Percentiles rank a stretch among this genome's conserved stretches.
Conservation (phyloP, 2,797 vertebrate genomes). For the Erpetoichthys calabaricus region DNA sequence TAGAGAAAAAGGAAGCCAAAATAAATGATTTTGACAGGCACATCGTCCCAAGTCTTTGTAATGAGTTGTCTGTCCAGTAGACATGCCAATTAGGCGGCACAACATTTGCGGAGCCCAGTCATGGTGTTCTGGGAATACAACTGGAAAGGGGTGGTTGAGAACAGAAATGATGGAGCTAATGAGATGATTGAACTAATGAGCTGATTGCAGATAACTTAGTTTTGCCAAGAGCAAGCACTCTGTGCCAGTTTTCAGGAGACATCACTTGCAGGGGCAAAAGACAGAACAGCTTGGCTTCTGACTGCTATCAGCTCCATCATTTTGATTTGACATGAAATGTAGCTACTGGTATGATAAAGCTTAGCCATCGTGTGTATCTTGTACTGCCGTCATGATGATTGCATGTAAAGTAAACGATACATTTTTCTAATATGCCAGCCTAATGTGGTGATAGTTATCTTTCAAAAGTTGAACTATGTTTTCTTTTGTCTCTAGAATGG, state of each 20-base stretch:
- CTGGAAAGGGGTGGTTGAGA: background rate
- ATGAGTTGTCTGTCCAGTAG: background rate
- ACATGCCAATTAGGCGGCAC: background rate
- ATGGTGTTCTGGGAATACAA: background rate
- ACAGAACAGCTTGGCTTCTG: slow-evolving; percentile 2
- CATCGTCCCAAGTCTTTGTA: too few species aligned
- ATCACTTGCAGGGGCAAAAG: background rate
- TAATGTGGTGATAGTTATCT: too few species aligned
- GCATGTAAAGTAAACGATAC: too few species aligned
- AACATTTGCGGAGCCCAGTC: background rate
- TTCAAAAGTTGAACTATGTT: too few species aligned
- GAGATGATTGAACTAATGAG: slow-evolving; percentile 1
- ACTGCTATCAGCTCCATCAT: slow-evolving; percentile 1
- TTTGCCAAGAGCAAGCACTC: background rate
- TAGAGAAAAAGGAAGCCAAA: too few species aligned
- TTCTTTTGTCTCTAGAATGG: too few species aligned
- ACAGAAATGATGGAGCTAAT: background rate
- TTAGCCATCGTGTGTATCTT: background rate
- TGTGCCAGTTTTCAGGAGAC: background rate
- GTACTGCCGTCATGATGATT: too few species aligned
- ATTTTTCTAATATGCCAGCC: too few species aligned
- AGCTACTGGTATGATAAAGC: background rate
- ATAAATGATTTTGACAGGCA: too few species aligned
- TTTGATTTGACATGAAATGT: background rate
- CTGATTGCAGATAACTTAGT: slow-evolving; percentile 1